Conservation (phyloP, 2,888 invertebrate species). For the Philereme transversata region DNA sequence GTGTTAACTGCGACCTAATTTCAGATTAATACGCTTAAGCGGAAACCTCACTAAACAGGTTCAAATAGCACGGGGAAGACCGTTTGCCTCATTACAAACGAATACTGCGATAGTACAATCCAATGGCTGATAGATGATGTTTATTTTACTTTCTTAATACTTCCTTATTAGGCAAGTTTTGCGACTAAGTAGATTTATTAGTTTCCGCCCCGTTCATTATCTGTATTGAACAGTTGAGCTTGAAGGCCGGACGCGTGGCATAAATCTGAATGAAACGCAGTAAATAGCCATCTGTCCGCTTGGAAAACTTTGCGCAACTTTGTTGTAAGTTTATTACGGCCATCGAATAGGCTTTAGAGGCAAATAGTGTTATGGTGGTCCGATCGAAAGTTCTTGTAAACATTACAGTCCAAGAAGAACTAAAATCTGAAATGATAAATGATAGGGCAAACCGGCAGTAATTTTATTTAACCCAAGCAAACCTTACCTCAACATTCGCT, state of each 20-base stretch:
- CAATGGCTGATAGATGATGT: conserved; percentile 62
- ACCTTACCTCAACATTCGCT: conserved; percentile 32
- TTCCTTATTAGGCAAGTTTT: conserved; percentile 76
- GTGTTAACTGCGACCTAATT: conserved; percentile 82
- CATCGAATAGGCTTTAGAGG: conserved; percentile 36
- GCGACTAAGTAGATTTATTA: conserved; percentile 79
- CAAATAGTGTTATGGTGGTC: too few relatives aligned
- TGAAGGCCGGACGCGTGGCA: conserved; percentile 62
- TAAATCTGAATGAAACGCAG: conserved; percentile 81
- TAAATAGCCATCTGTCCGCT: conserved; percentile 57
- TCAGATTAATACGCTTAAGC: conserved; percentile 82
- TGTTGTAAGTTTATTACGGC: conserved; percentile 51
- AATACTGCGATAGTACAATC: conserved; percentile 51
- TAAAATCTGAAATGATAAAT: too few relatives aligned
- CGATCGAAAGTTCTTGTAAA: too few relatives aligned
- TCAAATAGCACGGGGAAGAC: conserved; percentile 70
- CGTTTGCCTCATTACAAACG: conserved; percentile 53
- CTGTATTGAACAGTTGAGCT: conserved; percentile 64
- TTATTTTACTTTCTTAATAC: conserved; percentile 69
- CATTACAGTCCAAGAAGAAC: too few relatives aligned
- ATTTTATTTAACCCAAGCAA: conserved; percentile 41
- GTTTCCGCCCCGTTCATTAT: conserved; percentile 83
- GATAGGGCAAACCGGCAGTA: too few relatives aligned
- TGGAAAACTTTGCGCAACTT: conserved; percentile 61
- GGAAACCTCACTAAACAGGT: conserved; percentile 83